Conservation (phyloP, 2,113 vertebrate genomes). For the Rissa tridactyla region DNA sequence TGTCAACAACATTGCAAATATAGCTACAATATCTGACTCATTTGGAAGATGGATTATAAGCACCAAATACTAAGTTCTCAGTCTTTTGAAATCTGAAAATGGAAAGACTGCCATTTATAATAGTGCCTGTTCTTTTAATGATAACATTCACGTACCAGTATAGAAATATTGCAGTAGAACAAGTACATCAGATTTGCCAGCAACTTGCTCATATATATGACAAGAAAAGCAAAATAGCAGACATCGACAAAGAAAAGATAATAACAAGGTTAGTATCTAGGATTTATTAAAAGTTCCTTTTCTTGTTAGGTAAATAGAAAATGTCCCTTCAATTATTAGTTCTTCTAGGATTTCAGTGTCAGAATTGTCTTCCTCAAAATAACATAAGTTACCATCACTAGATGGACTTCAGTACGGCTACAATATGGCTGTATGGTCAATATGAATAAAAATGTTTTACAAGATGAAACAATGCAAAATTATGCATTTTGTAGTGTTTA, state of each 20-base stretch:
- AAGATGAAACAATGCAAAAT: neutral
- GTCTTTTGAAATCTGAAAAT: neutral
- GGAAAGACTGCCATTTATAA: neutral
- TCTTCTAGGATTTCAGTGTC: neutral
- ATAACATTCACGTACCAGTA: neutral
- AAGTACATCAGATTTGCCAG: neutral
- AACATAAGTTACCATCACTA: neutral
- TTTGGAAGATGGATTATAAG: neutral
- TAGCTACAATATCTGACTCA: neutral
- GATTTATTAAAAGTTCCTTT: neutral
- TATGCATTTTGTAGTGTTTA: neutral
- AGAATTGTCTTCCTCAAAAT: neutral
- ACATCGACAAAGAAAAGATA: neutral
- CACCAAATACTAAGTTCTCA: neutral
- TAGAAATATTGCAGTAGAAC: neutral
- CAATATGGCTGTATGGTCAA: neutral
- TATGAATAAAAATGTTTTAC: neutral
- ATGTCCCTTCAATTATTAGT: neutral
- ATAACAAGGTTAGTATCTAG: neutral
- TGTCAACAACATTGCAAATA: neutral
- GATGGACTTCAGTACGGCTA: neutral
- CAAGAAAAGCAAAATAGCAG: neutral
- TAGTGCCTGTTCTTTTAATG: neutral
- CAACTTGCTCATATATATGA: neutral
- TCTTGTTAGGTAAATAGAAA: neutral